phyloP scores from a whole-genome alignment of 2,113 vertebrate species.

The Phyllostomus discolor region DNA sequence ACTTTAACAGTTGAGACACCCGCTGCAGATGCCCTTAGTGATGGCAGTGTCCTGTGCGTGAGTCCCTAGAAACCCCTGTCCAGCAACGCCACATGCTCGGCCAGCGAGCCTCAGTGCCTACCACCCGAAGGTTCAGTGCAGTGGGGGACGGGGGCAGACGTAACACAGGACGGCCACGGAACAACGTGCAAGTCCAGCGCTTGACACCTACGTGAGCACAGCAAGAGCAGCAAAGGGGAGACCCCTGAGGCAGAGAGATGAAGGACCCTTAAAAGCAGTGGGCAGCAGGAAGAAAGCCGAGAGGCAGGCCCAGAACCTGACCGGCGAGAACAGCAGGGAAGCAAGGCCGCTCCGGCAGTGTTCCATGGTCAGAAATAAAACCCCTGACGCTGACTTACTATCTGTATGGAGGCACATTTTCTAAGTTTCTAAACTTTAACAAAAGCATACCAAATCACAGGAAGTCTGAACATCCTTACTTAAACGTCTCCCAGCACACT shows the following conservation, averaged over 20 bases:
- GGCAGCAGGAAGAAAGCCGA: not conserved
- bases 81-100: not conserved
- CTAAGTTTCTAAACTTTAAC: conserved; percentile 14
- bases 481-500: not conserved
- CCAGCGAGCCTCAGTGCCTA: not conserved
- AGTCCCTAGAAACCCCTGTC: not conserved
- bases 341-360: not conserved
- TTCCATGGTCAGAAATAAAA: not conserved
- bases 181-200: not conserved
- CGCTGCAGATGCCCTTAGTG: not conserved
- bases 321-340: not conserved
- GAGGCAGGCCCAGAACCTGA: not conserved
- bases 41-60: not conserved
- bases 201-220: not conserved
- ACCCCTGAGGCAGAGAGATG: not conserved
- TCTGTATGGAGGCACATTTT: not conserved
- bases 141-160: not conserved
- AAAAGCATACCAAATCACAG: conserved; percentile 5
- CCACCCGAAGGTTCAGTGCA: not conserved
- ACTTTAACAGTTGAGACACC: not conserved
- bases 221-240: too few relatives aligned
- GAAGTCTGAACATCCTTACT: not conserved
- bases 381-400: not conserved
- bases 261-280: not conserved
- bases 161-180: not conserved